These are phyloP conservation scores for Limonius californicus DNA, from an alignment of 1,140 invertebrate genomes.

Conservation along the genomic window DNA sequence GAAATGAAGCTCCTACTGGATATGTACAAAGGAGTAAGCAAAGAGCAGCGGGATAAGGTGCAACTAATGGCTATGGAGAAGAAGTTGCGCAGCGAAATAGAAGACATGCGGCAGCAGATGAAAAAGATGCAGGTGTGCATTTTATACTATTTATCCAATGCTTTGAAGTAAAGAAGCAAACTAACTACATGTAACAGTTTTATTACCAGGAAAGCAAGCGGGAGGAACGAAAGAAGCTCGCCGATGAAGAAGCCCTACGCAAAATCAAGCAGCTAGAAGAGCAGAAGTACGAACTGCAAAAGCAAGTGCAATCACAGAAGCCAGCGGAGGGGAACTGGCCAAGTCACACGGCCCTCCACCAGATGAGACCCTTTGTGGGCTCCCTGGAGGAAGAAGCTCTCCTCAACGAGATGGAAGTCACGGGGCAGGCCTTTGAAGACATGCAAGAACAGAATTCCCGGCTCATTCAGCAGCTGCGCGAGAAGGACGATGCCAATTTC, in stretches of 20 bases:
- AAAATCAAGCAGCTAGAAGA: slow-evolving; percentile 96
- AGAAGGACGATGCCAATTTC: slow-evolving; percentile 99
- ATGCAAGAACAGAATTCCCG: slow-evolving; percentile 80
- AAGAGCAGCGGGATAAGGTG: slow-evolving; percentile 94
- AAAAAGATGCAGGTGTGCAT: slow-evolving; percentile 71
- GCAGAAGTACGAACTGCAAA: slow-evolving; percentile 77
- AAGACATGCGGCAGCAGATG: slow-evolving; percentile 80
- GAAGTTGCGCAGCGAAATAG: slow-evolving; percentile 82
- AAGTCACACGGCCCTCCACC: slow-evolving; percentile 46
- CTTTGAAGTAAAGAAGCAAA: not conserved
- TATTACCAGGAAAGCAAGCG: slow-evolving; percentile 76
- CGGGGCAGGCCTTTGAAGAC: slow-evolving; percentile 97
- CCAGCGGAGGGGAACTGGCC: slow-evolving; percentile 62
- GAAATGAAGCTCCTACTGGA: slow-evolving; percentile 92
- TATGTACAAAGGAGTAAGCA: slow-evolving; percentile 96
- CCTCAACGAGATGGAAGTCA: slow-evolving; percentile 98
- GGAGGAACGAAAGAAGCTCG: slow-evolving; percentile 87
- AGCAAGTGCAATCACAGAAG: slow-evolving; percentile 80
- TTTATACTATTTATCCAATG: not conserved
- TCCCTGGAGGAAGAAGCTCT: slow-evolving; percentile 92
- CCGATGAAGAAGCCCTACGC: slow-evolving; percentile 90
- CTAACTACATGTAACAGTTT: not conserved
- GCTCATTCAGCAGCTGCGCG: slow-evolving; percentile 90
- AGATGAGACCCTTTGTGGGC: slow-evolving; percentile 59
- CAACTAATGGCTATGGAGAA: slow-evolving; percentile 94